Evolutionary conservation across 1,140 invertebrate species (phyloP).

Genomic region (Varroa destructor): DNA sequence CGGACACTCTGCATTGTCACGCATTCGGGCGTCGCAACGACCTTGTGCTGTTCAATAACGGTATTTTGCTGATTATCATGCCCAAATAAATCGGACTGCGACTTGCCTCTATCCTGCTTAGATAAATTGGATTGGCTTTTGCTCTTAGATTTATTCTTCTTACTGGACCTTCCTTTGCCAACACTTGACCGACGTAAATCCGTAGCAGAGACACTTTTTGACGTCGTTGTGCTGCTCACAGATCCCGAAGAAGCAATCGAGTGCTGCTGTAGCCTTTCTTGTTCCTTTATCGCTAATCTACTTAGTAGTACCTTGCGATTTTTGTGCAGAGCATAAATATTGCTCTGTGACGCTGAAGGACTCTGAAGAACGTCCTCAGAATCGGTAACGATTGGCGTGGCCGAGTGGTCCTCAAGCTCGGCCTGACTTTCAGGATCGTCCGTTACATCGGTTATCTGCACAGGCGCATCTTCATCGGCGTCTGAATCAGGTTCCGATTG

Average conservation of each 20-base stretch:
- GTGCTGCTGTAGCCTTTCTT: too few relatives aligned
- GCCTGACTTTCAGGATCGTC: slow-evolving; percentile 14
- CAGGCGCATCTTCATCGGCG: not conserved
- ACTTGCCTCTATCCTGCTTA: not conserved
- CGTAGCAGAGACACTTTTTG: slow-evolving; percentile 13
- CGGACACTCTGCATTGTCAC: slow-evolving; percentile 5
- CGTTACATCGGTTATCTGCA: slow-evolving; percentile 13
- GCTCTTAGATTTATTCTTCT: slow-evolving; percentile 15
- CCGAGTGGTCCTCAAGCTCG: slow-evolving; percentile 20
- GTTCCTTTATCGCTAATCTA: slow-evolving; percentile 1
- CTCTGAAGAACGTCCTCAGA: slow-evolving; percentile 19
- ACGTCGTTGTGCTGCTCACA: slow-evolving; percentile 14
- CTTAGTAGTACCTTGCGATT: slow-evolving; percentile 6
- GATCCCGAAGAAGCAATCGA: not conserved
- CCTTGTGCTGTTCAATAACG: not conserved
- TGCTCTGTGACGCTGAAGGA: slow-evolving; percentile 11
- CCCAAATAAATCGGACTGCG: not conserved
- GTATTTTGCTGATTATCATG: not conserved
- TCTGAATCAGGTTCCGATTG: too few relatives aligned
- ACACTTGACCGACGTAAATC: not conserved
- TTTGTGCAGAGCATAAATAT: slow-evolving; percentile 17
- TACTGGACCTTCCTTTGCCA: not conserved
- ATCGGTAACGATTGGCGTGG: slow-evolving; percentile 21
- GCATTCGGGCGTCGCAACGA: not conserved
- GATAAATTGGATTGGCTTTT: slow-evolving; percentile 15